phyloP scores from a whole-genome alignment of 2,113 vertebrate genomes.

The Melanerpes aurifrons region DNA sequence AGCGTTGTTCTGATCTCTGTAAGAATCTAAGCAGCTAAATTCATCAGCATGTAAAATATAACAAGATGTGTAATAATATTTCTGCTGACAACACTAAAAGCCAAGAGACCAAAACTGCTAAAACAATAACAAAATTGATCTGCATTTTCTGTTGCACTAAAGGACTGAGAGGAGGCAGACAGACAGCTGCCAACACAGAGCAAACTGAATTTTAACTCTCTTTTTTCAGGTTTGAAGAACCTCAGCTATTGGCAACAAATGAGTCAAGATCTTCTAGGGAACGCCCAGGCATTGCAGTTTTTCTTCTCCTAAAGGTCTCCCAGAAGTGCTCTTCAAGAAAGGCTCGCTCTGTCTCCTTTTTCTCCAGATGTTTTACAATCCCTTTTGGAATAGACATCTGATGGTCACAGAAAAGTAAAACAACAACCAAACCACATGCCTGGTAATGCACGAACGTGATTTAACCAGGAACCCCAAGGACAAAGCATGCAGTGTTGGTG shows the following conservation, averaged over 20 bases:
- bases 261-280: background rate
- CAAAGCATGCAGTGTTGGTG: background rate
- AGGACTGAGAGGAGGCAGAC: background rate
- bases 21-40: background rate
- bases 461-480: background rate
- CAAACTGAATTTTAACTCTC: background rate
- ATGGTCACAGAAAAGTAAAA: background rate
- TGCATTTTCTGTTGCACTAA: background rate
- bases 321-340: background rate
- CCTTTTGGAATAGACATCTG: background rate
- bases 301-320: background rate
- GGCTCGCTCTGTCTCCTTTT: background rate
- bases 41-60: background rate
- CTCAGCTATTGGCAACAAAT: background rate
- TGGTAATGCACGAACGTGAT: background rate
- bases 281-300: background rate
- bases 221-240: background rate
- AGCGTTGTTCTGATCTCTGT: background rate
- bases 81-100: background rate
- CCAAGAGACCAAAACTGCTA: background rate
- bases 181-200: background rate
- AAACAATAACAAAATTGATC: background rate
- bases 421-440: background rate
- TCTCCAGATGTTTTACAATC: background rate
- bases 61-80: background rate